A percentile compares a stretch with the other conserved stretches of the same genome.
phyloP scores from a whole-genome alignment of 2,888 invertebrate genomes.

The Caradrina clavipalpis region DNA sequence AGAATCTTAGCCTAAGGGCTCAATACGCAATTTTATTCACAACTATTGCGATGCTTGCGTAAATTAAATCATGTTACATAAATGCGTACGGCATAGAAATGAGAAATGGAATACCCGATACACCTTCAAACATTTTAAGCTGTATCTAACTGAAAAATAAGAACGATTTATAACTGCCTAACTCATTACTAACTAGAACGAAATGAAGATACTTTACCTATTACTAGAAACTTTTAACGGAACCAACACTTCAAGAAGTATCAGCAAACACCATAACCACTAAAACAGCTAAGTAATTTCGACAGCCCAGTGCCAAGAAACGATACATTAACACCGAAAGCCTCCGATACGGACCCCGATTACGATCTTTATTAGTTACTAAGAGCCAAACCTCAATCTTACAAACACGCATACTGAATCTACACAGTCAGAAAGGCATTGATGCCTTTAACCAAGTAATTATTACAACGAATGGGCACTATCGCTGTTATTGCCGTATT shows the following conservation, averaged over 20 bases:
- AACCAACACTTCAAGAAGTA: slow-evolving; percentile 15
- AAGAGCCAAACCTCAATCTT: slow-evolving; percentile 25
- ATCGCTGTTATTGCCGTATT: slow-evolving; percentile 68
- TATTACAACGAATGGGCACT: slow-evolving; percentile 69
- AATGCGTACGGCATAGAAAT: slow-evolving; percentile 37
- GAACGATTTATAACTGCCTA: not conserved
- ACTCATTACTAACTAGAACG: not conserved
- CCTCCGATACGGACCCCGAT: slow-evolving; percentile 9
- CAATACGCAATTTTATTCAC: slow-evolving; percentile 40
- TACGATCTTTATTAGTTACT: slow-evolving; percentile 22
- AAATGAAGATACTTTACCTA: not conserved
- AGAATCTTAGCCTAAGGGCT: slow-evolving; percentile 52
- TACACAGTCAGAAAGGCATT: slow-evolving; percentile 22
- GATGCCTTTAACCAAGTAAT: slow-evolving; percentile 63
- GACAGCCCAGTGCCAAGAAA: slow-evolving; percentile 4
- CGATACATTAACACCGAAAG: slow-evolving; percentile 13
- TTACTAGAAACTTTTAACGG: slow-evolving; percentile 9
- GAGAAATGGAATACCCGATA: slow-evolving; percentile 2
- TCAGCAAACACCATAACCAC: slow-evolving; percentile 18
- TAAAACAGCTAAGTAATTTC: slow-evolving; percentile 28
- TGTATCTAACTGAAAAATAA: not conserved
- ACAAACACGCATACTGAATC: slow-evolving; percentile 38
- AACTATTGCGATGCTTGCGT: slow-evolving; percentile 44
- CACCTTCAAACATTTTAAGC: slow-evolving; percentile 3
- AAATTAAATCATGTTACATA: slow-evolving; percentile 48